Conservation (phyloP, 1,140 invertebrate genomes). For the Geopemphigus sp. region DNA sequence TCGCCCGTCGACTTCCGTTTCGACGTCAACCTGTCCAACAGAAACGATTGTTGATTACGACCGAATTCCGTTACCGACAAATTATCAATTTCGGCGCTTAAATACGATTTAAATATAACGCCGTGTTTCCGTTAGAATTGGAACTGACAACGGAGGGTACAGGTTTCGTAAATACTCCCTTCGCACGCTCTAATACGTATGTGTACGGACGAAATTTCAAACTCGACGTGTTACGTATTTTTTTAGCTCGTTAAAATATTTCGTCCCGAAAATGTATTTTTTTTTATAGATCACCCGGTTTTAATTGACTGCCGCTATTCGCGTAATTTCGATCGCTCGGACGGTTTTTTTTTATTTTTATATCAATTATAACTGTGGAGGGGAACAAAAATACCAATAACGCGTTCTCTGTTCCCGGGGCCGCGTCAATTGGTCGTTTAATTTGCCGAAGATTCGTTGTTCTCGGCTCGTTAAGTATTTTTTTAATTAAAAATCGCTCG, state of each 20-base stretch:
- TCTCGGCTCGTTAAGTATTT: slow-evolving; percentile 43
- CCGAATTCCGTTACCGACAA: too few species aligned
- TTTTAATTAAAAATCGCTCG: slow-evolving; percentile 46
- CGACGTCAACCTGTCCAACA: slow-evolving; percentile 6
- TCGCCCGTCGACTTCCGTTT: slow-evolving; percentile 38
- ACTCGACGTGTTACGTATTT: too few species aligned
- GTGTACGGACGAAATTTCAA: too few species aligned
- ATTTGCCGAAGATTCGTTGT: slow-evolving; percentile 45
- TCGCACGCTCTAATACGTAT: too few species aligned
- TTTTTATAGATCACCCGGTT: background rate
- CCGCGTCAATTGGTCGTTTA: slow-evolving; percentile 37
- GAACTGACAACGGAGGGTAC: too few species aligned
- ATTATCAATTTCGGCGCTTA: too few species aligned
- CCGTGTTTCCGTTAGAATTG: too few species aligned
- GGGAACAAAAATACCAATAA: slow-evolving; percentile 46
- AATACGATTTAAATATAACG: too few species aligned
- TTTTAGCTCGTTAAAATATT: too few species aligned
- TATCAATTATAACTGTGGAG: slow-evolving; percentile 16
- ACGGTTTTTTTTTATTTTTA: background rate
- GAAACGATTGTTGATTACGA: too few species aligned
- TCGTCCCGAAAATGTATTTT: background rate
- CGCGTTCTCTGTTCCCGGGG: background rate
- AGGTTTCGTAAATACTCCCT: too few species aligned
- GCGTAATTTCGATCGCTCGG: background rate
- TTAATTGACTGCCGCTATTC: slow-evolving; percentile 18